A percentile compares a stretch with the other conserved stretches of the same genome.
These are phyloP conservation scores for Zaprionus tsacasi DNA, from an alignment of 1,140 invertebrate genomes.

Conservation along the genomic window DNA sequence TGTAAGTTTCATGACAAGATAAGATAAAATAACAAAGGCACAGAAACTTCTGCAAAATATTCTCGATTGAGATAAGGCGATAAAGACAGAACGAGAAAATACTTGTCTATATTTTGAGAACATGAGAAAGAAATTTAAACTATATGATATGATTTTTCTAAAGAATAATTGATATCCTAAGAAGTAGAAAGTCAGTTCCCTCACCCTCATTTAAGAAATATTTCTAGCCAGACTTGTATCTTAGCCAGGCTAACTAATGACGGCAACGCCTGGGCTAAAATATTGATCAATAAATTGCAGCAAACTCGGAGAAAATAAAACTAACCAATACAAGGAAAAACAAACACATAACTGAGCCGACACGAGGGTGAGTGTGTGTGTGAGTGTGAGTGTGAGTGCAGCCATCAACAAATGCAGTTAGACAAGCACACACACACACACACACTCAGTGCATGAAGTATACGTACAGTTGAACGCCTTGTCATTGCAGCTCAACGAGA, in stretches of 20 bases:
- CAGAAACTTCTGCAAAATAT: too few species aligned
- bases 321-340: constrained; percentile 34
- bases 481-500: constrained; percentile 34
- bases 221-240: not conserved
- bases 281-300: constrained; percentile 78
- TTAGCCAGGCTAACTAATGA: constrained; percentile 65
- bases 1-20: too few species aligned
- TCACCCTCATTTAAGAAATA: too few species aligned
- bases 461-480: constrained; percentile 29
- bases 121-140: too few species aligned
- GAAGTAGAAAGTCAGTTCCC: too few species aligned
- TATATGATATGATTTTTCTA: too few species aligned
- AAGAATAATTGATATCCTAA: too few species aligned
- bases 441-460: constrained; percentile 19
- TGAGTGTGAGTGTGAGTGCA: constrained; percentile 22
- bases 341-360: constrained; percentile 7
- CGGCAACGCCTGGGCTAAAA: constrained; percentile 57
- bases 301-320: constrained; percentile 45
- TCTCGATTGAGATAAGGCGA: too few species aligned
- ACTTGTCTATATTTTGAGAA: too few species aligned
- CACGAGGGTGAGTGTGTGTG: not conserved
- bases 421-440: constrained; percentile 27
- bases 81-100: not conserved
- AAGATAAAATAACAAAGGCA: too few species aligned
- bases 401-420: constrained; percentile 53